These are phyloP conservation scores for Mylabris sibirica DNA, from an alignment of 2,888 invertebrate genomes.

Conservation along the genomic window DNA sequence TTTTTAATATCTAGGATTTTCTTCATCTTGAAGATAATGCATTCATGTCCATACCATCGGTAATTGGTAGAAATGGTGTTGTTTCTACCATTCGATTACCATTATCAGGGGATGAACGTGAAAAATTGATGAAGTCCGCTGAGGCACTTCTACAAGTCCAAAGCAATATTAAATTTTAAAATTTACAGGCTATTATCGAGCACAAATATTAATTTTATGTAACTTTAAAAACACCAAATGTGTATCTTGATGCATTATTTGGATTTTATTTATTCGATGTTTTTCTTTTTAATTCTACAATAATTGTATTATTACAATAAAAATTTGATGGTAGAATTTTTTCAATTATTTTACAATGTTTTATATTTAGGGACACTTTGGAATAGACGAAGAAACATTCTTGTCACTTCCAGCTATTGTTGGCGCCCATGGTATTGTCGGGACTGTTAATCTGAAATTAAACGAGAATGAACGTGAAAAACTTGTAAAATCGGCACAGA, in stretches of 20 bases:
- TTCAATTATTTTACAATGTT: background rate
- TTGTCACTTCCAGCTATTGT: background rate
- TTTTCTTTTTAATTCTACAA: slow-evolving; percentile 3
- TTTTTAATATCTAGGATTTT: background rate
- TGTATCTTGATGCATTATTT: too few relatives aligned
- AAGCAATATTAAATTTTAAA: background rate
- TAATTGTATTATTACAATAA: background rate
- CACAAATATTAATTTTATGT: too few relatives aligned
- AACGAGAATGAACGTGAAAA: background rate
- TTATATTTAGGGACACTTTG: background rate
- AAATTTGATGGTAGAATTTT: background rate
- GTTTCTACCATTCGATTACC: too few relatives aligned
- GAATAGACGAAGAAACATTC: background rate
- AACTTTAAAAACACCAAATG: too few relatives aligned
- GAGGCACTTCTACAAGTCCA: background rate
- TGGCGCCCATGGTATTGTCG: background rate
- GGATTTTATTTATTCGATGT: too few relatives aligned
- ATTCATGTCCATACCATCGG: too few relatives aligned
- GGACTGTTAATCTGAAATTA: background rate
- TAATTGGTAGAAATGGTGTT: too few relatives aligned
- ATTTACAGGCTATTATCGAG: too few relatives aligned
- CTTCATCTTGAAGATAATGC: background rate
- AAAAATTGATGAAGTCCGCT: too few relatives aligned
- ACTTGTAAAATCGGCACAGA: background rate
- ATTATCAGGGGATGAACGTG: too few relatives aligned